Percentiles rank a stretch among this genome's conserved stretches.
phyloP scores from a whole-genome alignment of 2,113 vertebrate genomes.

The Xiphorhynchus elegans region DNA sequence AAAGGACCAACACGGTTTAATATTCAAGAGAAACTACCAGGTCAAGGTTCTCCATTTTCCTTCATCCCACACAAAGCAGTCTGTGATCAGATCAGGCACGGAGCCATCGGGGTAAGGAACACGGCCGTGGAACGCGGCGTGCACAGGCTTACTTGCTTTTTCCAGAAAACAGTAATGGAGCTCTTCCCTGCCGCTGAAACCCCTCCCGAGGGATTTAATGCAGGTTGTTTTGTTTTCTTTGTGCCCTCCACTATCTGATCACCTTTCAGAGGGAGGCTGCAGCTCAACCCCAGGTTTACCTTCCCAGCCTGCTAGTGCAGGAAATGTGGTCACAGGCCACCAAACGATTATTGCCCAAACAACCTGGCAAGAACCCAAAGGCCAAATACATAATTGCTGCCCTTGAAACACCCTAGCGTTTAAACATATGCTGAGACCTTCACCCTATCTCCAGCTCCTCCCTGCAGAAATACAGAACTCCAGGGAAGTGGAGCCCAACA shows the following conservation, averaged over 20 bases:
- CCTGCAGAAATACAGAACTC: not conserved
- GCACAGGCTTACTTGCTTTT: not conserved
- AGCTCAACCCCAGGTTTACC: not conserved
- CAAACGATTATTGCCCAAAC: not conserved
- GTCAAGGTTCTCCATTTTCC: constrained; percentile 14
- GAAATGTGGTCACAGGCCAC: not conserved
- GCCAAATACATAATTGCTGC: not conserved
- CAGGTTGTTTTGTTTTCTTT: not conserved
- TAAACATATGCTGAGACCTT: not conserved
- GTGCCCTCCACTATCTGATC: not conserved
- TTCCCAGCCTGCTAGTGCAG: not conserved
- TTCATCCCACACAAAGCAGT: rapidly evolving
- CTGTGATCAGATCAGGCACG: constrained; percentile 38
- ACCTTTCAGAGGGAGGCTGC: not conserved
- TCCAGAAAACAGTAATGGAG: not conserved
- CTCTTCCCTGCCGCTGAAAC: not conserved
- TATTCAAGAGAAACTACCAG: not conserved
- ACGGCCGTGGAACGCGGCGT: rapidly evolving
- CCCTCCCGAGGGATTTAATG: not conserved
- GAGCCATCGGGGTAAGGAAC: not conserved
- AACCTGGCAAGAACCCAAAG: not conserved
- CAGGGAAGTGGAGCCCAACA: not conserved
- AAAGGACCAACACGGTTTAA: not conserved
- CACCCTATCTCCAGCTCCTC: not conserved
- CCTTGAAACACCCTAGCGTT: not conserved